Percentiles rank a stretch among this genome's conserved stretches.
These are phyloP conservation scores for Arion vulgaris DNA, from an alignment of 1,140 invertebrate species.

Conservation along the genomic window DNA sequence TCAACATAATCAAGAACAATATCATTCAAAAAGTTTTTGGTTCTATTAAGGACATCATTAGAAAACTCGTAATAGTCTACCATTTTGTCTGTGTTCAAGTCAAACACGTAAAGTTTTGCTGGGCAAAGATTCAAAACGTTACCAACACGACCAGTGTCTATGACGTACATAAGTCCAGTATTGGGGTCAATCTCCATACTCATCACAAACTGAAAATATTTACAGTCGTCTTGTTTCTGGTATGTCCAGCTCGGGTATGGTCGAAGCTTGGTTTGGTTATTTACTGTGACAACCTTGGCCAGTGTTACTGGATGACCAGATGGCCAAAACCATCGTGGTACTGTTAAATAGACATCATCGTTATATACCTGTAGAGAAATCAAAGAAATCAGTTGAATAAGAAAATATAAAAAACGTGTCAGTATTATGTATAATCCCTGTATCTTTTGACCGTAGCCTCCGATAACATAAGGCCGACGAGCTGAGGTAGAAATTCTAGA, in stretches of 20 bases:
- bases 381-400: background rate
- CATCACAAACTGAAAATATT: slow-evolving; percentile 56
- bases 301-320: slow-evolving; percentile 44
- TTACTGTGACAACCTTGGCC: background rate
- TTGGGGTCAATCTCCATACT: slow-evolving; percentile 59
- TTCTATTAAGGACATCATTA: slow-evolving; percentile 32
- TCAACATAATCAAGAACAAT: slow-evolving; percentile 53
- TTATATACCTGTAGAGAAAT: slow-evolving; percentile 46
- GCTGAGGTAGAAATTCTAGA: no score
- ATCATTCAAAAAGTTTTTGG: slow-evolving; percentile 54
- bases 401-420: background rate
- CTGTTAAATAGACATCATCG: slow-evolving; percentile 51
- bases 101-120: slow-evolving; percentile 57
- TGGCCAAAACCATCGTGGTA: slow-evolving; percentile 51
- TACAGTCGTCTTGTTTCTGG: slow-evolving; percentile 52
- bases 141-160: slow-evolving; percentile 49
- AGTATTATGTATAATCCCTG: background rate
- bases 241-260: slow-evolving; percentile 57
- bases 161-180: slow-evolving; percentile 59
- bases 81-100: slow-evolving; percentile 46
- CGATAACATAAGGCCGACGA: no score
- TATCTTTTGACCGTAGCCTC: no score
- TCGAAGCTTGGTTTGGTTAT: slow-evolving; percentile 36
- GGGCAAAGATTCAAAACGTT: slow-evolving; percentile 42
- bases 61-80: slow-evolving; percentile 51